A percentile compares a stretch with the other conserved stretches of the same genome.
Evolutionary conservation across 2,113 vertebrate genomes (phyloP).

Genomic region (Tachysurus vachellii): DNA sequence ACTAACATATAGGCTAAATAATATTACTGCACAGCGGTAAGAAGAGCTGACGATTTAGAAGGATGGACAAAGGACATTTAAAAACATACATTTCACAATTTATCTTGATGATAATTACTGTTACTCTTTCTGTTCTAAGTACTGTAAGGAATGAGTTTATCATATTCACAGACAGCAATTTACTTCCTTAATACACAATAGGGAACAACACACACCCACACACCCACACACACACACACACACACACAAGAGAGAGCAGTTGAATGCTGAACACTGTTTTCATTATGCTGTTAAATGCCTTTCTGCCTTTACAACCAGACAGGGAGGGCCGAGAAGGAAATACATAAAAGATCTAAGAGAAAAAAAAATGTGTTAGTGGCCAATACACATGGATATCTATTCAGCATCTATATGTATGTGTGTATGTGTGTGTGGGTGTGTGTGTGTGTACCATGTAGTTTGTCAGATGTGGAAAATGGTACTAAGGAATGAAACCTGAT

Average conservation of each 20-base stretch:
- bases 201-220: neutral
- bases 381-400: neutral
- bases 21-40: neutral
- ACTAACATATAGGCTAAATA: neutral
- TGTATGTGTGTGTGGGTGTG: neutral
- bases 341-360: neutral
- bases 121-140: neutral
- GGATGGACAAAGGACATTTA: no score
- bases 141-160: neutral
- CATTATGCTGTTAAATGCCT: slow-evolving; percentile 25
- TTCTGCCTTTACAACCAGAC: slow-evolving; percentile 18
- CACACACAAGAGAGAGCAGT: neutral
- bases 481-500: neutral
- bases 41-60: neutral
- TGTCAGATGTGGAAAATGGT: neutral
- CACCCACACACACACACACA: neutral
- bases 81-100: neutral
- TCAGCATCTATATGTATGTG: neutral
- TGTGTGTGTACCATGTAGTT: neutral
- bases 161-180: neutral
- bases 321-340: neutral
- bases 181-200: neutral
- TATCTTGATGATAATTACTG: neutral
- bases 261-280: neutral
- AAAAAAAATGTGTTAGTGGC: neutral